Base-by-base conservation (phyloP, 2,797 vertebrate species). In the Peromyscus aztecus region DNA sequence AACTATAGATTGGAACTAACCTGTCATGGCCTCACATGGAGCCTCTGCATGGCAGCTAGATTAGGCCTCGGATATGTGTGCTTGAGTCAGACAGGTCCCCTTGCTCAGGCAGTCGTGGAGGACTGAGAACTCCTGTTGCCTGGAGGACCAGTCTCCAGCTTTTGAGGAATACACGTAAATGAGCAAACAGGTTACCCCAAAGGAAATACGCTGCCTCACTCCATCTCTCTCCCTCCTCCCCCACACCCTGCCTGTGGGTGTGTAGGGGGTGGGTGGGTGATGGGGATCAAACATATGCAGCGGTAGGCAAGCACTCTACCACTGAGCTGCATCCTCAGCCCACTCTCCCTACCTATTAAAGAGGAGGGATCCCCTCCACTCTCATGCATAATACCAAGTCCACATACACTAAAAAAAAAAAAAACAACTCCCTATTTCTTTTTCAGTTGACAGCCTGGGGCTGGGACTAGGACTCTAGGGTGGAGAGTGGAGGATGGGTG, bases 151-250 rank as follows among this genome's bases (percentile, higher is more conserved):
- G 52, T 43, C 59, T 69, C 90, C 40, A 43, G 29, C 43, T 59
- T 71, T 96, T 76, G 55, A 96, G 52, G 67, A 81, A 77, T 77
- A 29, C 24, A 81, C 43, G 67, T 76, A 46, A 95, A 65, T 52
- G 82, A 94, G 17, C 24, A n/a, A 77, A 59, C 65, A 27, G n/a
- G 52, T 81, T 85, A 40, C 37, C 24, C 91, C 76, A 86, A 80
- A 92, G 82, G 40, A 81, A 88, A 76, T 7, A 75, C 23, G 34
- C 52, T 81, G 59, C 23, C 52, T 78, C 29, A 61, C 4, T n/a
- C 27, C 49, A 73, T 49, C 87, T 57, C 37, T 34, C 40, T 76
- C 67, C 24, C 24, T 87, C 27, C 49, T 75, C 69, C 43, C 31
- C 43, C 43, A 85, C 43, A 85, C 46, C 31, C 43, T 49, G 29